Percentiles rank a stretch among this genome's conserved stretches.
Conservation (phyloP, 2,797 vertebrate species). For the Bryconaethiops microstoma region DNA sequence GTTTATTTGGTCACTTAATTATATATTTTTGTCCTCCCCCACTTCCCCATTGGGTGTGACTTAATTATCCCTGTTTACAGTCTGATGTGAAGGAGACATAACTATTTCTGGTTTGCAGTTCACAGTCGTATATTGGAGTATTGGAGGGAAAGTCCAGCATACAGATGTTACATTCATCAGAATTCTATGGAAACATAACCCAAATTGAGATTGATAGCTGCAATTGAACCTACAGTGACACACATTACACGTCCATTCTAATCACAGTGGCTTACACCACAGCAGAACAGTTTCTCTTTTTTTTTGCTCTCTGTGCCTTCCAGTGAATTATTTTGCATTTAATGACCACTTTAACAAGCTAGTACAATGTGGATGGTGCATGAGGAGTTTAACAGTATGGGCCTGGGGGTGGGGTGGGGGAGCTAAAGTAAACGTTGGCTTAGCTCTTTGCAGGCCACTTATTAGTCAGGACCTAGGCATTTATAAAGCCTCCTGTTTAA, state of each 20-base stretch:
- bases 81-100: slow-evolving; percentile 12
- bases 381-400: slow-evolving; percentile 32
- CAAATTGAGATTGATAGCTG: slow-evolving; percentile 45
- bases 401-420: slow-evolving; percentile 24
- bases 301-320: slow-evolving; percentile 9
- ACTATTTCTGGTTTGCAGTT: not conserved
- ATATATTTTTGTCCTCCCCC: not conserved
- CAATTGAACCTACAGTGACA: slow-evolving; percentile 28
- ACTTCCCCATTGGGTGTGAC: no score
- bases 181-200: slow-evolving; percentile 42
- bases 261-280: slow-evolving; percentile 28
- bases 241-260: slow-evolving; percentile 22
- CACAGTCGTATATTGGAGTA: not conserved
- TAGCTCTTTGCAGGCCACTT: slow-evolving; percentile 56
- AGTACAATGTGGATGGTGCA: slow-evolving; percentile 24
- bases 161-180: slow-evolving; percentile 64
- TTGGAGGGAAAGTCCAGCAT: not conserved
- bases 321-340: slow-evolving; percentile 24
- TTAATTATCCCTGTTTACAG: not conserved
- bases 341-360: slow-evolving; percentile 36
- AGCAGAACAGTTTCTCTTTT: slow-evolving; percentile 28
- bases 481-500: slow-evolving; percentile 63
- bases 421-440: slow-evolving; percentile 67
- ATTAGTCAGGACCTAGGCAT: slow-evolving; percentile 58
- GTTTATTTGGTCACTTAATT: not conserved